Evolutionary conservation across 2,113 vertebrate genomes (phyloP).

Genomic region (Upupa epops): DNA sequence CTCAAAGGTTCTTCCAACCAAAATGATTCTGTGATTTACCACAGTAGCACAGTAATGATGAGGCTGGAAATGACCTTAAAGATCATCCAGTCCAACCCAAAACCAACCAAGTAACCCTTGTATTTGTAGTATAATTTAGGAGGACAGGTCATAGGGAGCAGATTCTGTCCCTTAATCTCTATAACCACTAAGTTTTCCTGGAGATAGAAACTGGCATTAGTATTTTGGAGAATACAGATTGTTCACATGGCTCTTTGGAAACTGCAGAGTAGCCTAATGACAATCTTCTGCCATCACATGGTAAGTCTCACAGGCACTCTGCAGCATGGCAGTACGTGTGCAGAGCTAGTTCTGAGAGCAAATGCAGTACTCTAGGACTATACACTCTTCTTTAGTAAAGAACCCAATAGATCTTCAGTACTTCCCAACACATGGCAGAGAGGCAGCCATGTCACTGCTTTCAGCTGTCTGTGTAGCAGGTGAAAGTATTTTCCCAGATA

Average conservation of each 20-base stretch:
- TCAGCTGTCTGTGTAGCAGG: not conserved
- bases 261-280: not conserved
- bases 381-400: not conserved
- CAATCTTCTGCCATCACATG: not conserved
- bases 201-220: not conserved
- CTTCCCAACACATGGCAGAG: not conserved
- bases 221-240: not conserved
- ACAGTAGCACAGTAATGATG: no score
- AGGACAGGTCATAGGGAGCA: not conserved
- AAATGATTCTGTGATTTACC: no score
- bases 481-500: not conserved
- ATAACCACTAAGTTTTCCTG: not conserved
- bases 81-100: no score
- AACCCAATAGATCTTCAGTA: not conserved
- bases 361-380: not conserved
- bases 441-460: not conserved
- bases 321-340: fast-evolving
- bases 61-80: no score
- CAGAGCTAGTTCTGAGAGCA: not conserved
- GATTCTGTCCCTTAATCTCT: not conserved
- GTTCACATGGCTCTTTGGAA: not conserved
- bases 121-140: not conserved
- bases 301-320: fast-evolving
- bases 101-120: no score
- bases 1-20: no score